Conservation (phyloP, 2,888 invertebrate species). For the Clepsis dumicolana region DNA sequence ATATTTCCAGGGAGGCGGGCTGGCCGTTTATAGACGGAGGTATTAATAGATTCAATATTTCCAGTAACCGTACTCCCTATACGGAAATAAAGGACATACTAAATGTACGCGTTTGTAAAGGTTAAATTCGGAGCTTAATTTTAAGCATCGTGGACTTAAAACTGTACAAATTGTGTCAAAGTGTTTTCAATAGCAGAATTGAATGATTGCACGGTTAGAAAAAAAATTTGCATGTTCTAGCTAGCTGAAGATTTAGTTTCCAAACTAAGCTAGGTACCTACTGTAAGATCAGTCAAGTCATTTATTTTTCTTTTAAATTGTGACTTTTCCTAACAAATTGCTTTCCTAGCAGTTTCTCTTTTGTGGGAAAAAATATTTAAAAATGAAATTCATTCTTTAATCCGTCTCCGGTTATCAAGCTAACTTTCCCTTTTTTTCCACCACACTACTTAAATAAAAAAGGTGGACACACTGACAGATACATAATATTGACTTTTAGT, state of each 20-base stretch:
- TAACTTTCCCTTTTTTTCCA: neutral
- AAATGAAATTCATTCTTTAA: neutral
- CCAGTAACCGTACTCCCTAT: neutral
- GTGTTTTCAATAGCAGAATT: too few relatives aligned
- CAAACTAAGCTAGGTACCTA: too few relatives aligned
- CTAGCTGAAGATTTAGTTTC: too few relatives aligned
- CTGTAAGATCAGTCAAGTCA: neutral
- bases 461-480: neutral
- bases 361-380: neutral
- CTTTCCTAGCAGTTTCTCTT: neutral
- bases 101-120: neutral
- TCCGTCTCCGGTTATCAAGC: neutral
- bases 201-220: too few relatives aligned
- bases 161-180: too few relatives aligned
- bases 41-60: constrained; percentile 7
- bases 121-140: too few relatives aligned
- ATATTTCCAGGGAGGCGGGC: neutral
- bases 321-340: neutral
- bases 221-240: too few relatives aligned
- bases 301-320: neutral
- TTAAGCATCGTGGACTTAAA: too few relatives aligned
- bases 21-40: neutral
- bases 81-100: neutral
- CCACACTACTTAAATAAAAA: neutral
- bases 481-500: neutral